Evolutionary conservation across 2,113 vertebrate species (phyloP).

Genomic region (Hystrix brachyura): DNA sequence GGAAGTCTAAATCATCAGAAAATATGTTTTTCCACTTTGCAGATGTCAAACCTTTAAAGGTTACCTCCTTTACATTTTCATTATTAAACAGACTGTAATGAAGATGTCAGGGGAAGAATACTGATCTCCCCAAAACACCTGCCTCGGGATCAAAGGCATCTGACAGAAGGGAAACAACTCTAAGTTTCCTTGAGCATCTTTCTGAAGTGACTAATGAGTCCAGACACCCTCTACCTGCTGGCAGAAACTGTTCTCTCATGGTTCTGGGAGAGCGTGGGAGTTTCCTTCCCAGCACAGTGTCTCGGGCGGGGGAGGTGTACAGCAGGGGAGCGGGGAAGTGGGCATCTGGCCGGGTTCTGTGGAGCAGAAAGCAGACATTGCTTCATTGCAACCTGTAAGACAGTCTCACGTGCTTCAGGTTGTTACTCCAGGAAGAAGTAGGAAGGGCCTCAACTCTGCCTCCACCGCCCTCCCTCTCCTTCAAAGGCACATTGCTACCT

Average conservation of each 20-base stretch:
- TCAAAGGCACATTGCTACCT: conserved; percentile 49
- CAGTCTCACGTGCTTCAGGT: too few relatives aligned
- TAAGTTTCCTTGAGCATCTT: conserved; percentile 55
- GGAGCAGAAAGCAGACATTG: conserved; percentile 21
- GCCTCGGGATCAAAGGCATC: conserved; percentile 45
- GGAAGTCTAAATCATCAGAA: conserved; percentile 52
- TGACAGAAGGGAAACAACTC: conserved; percentile 2
- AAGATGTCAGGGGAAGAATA: neutral
- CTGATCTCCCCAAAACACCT: neutral
- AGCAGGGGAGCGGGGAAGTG: too few relatives aligned
- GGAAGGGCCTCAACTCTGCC: conserved; percentile 66
- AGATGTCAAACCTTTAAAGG: conserved; percentile 57
- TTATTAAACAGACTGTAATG: conserved; percentile 41
- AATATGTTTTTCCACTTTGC: conserved; percentile 44
- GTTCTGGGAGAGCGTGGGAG: neutral
- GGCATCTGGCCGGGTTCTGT: neutral
- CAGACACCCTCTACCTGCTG: neutral
- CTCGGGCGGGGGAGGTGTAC: too few relatives aligned
- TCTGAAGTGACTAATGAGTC: conserved; percentile 32
- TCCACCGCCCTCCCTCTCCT: conserved; percentile 38
- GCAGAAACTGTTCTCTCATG: neutral
- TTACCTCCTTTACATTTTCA: conserved; percentile 56
- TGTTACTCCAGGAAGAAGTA: neutral
- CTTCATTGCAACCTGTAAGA: neutral
- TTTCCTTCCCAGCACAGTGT: neutral